Percentiles rank a stretch among this genome's conserved stretches.
Conservation (phyloP, 2,888 invertebrate species). For the Leucophenga maculata region DNA sequence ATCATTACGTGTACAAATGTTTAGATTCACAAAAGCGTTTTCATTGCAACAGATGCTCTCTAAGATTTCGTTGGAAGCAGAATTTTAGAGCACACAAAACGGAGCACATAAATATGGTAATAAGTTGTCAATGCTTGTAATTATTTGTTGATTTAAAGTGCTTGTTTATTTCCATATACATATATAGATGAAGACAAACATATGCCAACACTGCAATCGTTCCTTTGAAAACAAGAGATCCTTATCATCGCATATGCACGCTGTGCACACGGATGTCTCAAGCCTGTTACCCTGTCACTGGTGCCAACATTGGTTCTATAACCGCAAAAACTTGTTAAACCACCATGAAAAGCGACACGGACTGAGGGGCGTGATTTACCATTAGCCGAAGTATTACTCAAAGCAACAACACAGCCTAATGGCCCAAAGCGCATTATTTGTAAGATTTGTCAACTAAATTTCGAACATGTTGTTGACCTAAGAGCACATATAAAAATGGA, state of each 20-base stretch:
- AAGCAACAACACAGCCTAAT: conserved; percentile 25
- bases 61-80: conserved; percentile 43
- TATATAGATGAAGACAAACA: not conserved
- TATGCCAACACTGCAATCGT: conserved; percentile 9
- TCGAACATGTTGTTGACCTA: conserved; percentile 29
- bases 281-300: conserved; percentile 38
- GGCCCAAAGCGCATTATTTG: conserved; percentile 35
- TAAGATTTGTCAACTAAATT: conserved; percentile 38
- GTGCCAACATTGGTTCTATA: conserved; percentile 40
- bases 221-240: not conserved
- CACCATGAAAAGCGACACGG: conserved; percentile 23
- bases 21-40: conserved; percentile 34
- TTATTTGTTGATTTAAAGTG: not conserved
- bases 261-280: not conserved
- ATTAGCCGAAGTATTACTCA: conserved; percentile 1
- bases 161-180: no score
- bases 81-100: not conserved
- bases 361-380: conserved; percentile 9
- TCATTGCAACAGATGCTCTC: conserved; percentile 35
- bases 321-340: conserved; percentile 40
- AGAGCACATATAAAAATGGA: conserved; percentile 28
- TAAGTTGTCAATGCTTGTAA: not conserved
- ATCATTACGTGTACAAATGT: conserved; percentile 71
- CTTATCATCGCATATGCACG: not conserved
- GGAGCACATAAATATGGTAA: not conserved